Conservation (phyloP, 2,797 vertebrate genomes). For the Pyrocephalus nanus region DNA sequence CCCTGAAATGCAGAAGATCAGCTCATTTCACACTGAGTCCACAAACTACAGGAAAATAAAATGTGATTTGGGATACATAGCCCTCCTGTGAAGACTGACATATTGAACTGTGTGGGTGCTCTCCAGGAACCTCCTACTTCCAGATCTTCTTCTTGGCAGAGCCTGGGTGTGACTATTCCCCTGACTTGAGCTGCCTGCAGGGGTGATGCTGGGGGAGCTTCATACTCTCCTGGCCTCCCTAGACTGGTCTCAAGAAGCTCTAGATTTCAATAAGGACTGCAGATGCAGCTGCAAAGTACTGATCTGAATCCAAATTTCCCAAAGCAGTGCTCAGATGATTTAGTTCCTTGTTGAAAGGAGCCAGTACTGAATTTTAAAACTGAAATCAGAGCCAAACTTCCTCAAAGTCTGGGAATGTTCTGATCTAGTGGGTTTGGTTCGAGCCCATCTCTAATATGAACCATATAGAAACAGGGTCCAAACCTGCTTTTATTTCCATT, state of each 20-base stretch:
- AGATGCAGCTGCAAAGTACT: slow-evolving; percentile 38
- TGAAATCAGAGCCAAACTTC: slow-evolving; percentile 65
- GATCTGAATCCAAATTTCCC: slow-evolving; percentile 63
- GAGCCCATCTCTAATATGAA: slow-evolving; percentile 39
- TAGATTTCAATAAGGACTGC: slow-evolving; percentile 11
- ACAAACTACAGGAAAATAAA: background rate
- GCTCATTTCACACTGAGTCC: background rate
- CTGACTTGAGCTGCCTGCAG: background rate
- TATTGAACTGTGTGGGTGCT: background rate
- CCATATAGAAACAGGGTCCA: slow-evolving; percentile 24
- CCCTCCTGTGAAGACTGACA: background rate
- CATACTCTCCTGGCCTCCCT: background rate
- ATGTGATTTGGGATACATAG: background rate
- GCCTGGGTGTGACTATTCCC: accelerated
- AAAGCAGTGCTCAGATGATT: slow-evolving; percentile 51
- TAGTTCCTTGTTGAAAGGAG: slow-evolving; percentile 52
- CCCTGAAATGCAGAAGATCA: background rate
- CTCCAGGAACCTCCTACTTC: background rate
- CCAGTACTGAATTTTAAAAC: slow-evolving; percentile 56
- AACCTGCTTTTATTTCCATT: slow-evolving; percentile 47
- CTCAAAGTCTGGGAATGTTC: slow-evolving; percentile 72
- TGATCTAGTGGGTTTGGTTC: slow-evolving; percentile 62
- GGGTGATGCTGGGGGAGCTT: accelerated
- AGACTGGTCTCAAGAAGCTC: background rate
- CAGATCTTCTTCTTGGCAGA: background rate